These are phyloP conservation scores for Apamea crenata DNA, from an alignment of 2,888 invertebrate genomes.

Conservation along the genomic window DNA sequence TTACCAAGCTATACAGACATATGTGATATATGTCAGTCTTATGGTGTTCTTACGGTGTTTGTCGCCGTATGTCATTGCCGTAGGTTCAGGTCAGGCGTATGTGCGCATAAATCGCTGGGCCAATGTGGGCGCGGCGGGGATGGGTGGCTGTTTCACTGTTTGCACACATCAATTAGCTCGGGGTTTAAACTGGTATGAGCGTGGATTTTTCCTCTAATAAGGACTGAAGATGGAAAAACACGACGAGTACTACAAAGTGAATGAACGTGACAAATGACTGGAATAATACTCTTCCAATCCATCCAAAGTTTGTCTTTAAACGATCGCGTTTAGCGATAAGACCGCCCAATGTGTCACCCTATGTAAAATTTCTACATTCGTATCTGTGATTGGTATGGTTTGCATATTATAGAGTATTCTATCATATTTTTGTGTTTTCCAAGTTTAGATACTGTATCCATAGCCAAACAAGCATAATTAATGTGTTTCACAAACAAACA, in stretches of 20 bases:
- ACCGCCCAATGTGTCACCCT: neutral
- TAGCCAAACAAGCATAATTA: no score
- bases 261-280: neutral
- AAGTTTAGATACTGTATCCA: neutral
- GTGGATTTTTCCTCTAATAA: constrained; percentile 54
- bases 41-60: constrained; percentile 60
- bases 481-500: neutral
- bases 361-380: neutral
- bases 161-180: constrained; percentile 57
- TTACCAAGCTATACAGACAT: constrained; percentile 39
- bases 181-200: constrained; percentile 36
- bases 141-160: constrained; percentile 51
- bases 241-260: neutral
- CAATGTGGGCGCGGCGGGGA: constrained; percentile 54
- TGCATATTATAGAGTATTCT: neutral
- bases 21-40: constrained; percentile 44
- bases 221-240: constrained; percentile 32
- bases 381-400: neutral
- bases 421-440: neutral
- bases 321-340: neutral
- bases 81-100: constrained; percentile 61
- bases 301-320: neutral
- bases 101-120: constrained; percentile 59
- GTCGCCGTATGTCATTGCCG: constrained; percentile 62
- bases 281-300: neutral